Conservation (phyloP, 2,113 vertebrate genomes). For the Chlorocebus sabaeus region DNA sequence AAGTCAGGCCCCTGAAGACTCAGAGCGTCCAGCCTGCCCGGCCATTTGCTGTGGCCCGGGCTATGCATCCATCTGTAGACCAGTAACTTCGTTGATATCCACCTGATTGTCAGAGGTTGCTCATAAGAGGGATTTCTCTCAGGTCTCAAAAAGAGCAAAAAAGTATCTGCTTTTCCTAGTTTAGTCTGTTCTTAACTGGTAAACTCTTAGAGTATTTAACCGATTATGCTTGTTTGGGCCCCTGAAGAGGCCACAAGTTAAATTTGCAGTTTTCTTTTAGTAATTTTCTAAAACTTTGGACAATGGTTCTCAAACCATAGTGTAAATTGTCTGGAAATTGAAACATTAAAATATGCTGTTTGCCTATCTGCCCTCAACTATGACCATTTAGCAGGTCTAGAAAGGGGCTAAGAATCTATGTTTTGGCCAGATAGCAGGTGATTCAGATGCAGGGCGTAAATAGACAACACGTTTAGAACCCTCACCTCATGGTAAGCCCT, state of each 20-base stretch:
- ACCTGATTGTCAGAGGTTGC: neutral
- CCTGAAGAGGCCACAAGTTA: neutral
- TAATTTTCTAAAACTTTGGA: neutral
- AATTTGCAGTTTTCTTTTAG: neutral
- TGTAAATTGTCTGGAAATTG: neutral
- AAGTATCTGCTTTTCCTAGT: neutral
- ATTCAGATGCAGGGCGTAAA: neutral
- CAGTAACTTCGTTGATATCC: rapidly evolving
- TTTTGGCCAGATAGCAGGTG: neutral
- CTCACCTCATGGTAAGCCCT: neutral
- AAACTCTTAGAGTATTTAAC: neutral
- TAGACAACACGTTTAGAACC: neutral
- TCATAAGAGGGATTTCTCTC: neutral
- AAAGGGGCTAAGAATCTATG: neutral
- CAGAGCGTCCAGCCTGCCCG: neutral
- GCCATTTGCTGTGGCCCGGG: rapidly evolving
- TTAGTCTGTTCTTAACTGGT: neutral
- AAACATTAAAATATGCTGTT: neutral
- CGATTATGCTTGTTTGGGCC: neutral
- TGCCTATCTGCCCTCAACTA: neutral
- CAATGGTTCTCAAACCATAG: neutral
- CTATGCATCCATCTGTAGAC: too few species aligned
- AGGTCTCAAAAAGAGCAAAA: neutral
- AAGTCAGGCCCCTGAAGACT: neutral
- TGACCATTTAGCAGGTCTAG: neutral